Evolutionary conservation across 2,888 invertebrate species (phyloP).

Genomic region (Brenthis hecate): DNA sequence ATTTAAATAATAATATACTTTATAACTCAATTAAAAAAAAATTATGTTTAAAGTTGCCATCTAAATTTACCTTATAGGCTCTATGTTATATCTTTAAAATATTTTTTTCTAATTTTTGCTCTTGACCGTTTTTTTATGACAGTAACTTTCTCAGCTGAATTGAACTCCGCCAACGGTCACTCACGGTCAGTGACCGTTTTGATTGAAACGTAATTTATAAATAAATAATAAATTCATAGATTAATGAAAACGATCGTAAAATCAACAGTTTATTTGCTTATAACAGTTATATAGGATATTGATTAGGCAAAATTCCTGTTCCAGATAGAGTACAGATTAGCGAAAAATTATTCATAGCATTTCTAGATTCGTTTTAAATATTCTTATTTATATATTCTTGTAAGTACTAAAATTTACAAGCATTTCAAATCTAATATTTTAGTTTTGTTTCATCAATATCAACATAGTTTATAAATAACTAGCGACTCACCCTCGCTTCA

Average conservation of each 20-base stretch:
- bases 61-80: neutral
- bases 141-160: conserved; percentile 31
- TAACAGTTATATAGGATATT: conserved; percentile 26
- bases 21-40: too few species aligned
- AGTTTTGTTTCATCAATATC: too few species aligned
- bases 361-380: too few species aligned
- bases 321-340: neutral
- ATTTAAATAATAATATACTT: too few species aligned
- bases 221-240: conserved; percentile 33
- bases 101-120: conserved; percentile 24
- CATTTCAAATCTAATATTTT: too few species aligned
- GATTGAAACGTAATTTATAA: conserved; percentile 30
- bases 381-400: too few species aligned
- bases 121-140: conserved; percentile 29
- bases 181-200: conserved; percentile 32
- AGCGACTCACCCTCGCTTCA: too few species aligned
- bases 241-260: conserved; percentile 31
- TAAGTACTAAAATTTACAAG: too few species aligned
- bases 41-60: too few species aligned
- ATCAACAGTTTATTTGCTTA: conserved; percentile 29
- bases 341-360: neutral
- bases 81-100: neutral
- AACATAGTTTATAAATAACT: too few species aligned
- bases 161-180: conserved; percentile 32
- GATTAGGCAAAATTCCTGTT: conserved; percentile 22